phyloP scores from a whole-genome alignment of 1,140 invertebrate genomes.

The Pogonomyrmex californicus region DNA sequence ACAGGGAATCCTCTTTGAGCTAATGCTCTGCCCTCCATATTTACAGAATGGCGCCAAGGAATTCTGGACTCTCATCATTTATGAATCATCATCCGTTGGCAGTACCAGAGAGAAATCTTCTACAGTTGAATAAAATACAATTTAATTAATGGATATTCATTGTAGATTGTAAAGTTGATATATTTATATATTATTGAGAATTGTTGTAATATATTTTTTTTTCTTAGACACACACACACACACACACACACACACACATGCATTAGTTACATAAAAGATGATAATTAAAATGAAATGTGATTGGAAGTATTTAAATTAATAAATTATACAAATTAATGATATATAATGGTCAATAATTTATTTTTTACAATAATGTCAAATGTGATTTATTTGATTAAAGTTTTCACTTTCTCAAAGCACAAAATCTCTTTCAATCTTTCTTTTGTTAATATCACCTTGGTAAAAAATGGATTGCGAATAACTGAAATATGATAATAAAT shows the following conservation, averaged over 20 bases:
- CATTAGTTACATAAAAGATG: background rate
- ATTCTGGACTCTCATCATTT: slow-evolving; percentile 72
- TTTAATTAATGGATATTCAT: slow-evolving; percentile 37
- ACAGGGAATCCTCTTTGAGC: slow-evolving; percentile 33
- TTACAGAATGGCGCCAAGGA: slow-evolving; percentile 77
- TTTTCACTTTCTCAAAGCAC: background rate
- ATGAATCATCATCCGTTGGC: slow-evolving; percentile 71
- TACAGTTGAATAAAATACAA: slow-evolving; percentile 74
- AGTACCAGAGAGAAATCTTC: slow-evolving; percentile 65
- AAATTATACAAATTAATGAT: background rate
- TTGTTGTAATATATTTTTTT: slow-evolving; percentile 53
- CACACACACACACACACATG: too few relatives aligned
- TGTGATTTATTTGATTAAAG: background rate
- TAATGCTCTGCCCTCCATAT: slow-evolving; percentile 78
- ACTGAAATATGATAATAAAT: slow-evolving; percentile 84
- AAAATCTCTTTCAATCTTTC: slow-evolving; percentile 7
- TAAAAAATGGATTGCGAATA: slow-evolving; percentile 81
- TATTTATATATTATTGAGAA: slow-evolving; percentile 4
- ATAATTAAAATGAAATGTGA: background rate
- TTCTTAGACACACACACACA: too few relatives aligned
- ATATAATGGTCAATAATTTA: background rate
- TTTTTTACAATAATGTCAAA: background rate
- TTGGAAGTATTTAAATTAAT: slow-evolving; percentile 7
- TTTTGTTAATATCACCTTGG: slow-evolving; percentile 70
- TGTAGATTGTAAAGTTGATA: slow-evolving; percentile 25